Evolutionary conservation across 2,888 invertebrate species (phyloP).

Genomic region (Dasypolia templi): DNA sequence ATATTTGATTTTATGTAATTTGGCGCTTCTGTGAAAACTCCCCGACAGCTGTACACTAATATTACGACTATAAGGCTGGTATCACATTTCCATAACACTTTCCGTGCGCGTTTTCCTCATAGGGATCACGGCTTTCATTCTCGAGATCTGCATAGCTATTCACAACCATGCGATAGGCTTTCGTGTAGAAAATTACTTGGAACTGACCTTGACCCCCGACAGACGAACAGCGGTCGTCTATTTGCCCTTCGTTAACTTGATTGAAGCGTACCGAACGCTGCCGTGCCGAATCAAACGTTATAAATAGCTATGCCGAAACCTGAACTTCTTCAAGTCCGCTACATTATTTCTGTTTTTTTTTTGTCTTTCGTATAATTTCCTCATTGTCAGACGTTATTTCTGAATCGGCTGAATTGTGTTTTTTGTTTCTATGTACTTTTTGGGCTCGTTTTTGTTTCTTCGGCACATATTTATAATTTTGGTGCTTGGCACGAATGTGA

Average conservation of each 20-base stretch:
- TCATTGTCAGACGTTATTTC: background rate
- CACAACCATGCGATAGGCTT: background rate
- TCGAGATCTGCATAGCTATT: background rate
- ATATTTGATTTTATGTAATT: no score
- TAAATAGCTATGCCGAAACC: background rate
- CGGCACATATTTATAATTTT: conserved; percentile 35
- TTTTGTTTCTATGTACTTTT: conserved; percentile 14
- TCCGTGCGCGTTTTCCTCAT: background rate
- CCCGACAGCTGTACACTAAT: background rate
- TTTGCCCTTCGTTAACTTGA: background rate
- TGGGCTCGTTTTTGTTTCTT: background rate
- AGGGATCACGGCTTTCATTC: background rate
- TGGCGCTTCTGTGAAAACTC: background rate
- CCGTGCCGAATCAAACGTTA: background rate
- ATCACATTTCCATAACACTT: background rate
- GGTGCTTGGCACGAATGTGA: conserved; percentile 47
- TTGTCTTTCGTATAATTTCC: background rate
- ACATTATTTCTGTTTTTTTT: background rate
- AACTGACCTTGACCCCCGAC: no score
- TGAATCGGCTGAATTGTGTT: conserved; percentile 5
- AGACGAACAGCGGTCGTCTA: background rate
- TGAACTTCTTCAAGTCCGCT: background rate
- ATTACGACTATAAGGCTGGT: background rate
- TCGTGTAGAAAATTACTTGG: background rate
- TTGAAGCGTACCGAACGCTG: no score